A percentile compares a stretch with the other conserved stretches of the same genome.
Evolutionary conservation across 2,113 vertebrate genomes (phyloP).

Genomic region (Ptyas mucosa): DNA sequence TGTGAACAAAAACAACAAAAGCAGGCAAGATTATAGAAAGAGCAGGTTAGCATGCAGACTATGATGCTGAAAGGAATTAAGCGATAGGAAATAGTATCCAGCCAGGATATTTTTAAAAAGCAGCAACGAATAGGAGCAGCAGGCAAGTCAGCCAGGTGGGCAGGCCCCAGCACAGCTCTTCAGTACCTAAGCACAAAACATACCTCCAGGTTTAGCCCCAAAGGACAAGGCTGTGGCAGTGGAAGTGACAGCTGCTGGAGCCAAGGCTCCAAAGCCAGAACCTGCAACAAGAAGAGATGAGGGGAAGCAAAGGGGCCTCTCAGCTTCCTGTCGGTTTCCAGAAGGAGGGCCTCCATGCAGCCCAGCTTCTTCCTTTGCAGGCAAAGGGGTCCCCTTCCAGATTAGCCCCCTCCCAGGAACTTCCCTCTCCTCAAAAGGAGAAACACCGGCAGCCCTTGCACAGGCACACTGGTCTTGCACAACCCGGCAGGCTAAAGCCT

Average conservation of each 20-base stretch:
- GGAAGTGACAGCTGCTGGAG: slow-evolving; percentile 32
- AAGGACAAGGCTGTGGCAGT: slow-evolving; percentile 65
- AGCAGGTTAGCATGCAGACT: background rate
- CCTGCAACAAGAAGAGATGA: background rate
- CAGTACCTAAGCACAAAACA: background rate
- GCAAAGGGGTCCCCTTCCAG: background rate
- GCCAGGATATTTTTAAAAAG: background rate
- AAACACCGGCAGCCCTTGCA: background rate
- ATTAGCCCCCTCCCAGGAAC: too few species aligned
- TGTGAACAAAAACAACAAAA: background rate
- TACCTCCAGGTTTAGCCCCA: slow-evolving; percentile 77
- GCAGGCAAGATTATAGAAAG: background rate
- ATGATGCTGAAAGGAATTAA: background rate
- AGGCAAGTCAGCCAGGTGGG: too few species aligned
- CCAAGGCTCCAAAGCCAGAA: slow-evolving; percentile 43
- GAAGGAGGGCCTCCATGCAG: background rate
- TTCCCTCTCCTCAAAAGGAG: background rate
- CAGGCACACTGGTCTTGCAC: background rate
- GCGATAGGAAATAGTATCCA: background rate
- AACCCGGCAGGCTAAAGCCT: background rate
- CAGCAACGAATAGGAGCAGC: too few species aligned
- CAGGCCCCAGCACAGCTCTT: background rate
- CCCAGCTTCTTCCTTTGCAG: background rate
- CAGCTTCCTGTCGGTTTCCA: too few species aligned
- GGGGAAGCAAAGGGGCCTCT: background rate